Conservation (phyloP, 1,140 invertebrate genomes). For the Micrasema minimum region DNA sequence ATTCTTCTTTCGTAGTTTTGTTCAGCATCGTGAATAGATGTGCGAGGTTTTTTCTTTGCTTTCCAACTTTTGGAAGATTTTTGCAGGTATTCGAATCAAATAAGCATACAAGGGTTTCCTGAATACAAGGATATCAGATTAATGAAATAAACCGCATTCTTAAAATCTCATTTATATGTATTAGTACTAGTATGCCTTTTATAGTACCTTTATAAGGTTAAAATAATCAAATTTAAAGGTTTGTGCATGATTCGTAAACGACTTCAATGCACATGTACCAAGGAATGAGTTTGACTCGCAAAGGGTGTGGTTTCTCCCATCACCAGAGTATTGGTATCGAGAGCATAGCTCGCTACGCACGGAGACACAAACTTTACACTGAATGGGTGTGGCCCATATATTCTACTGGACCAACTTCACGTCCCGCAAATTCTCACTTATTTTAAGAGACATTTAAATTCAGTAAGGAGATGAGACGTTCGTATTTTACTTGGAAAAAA, state of each 20-base stretch:
- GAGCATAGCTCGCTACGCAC: conserved; percentile 24
- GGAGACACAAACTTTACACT: conserved; percentile 36
- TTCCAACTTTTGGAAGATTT: too few species aligned
- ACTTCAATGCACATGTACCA: conserved; percentile 23
- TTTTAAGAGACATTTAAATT: too few species aligned
- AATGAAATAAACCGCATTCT: too few species aligned
- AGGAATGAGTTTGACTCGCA: conserved; percentile 26
- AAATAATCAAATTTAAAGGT: neutral
- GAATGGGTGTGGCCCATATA: conserved; percentile 44
- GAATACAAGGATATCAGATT: too few species aligned
- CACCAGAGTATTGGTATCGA: conserved; percentile 12
- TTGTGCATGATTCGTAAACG: neutral
- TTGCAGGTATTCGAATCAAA: too few species aligned
- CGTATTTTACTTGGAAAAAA: too few species aligned
- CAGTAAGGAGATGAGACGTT: too few species aligned
- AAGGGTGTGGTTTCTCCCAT: conserved; percentile 22
- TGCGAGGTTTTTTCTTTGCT: too few species aligned
- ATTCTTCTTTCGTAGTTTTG: too few species aligned
- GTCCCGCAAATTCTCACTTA: neutral
- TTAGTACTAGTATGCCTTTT: too few species aligned
- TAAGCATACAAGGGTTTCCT: too few species aligned
- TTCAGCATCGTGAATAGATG: too few species aligned
- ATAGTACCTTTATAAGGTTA: neutral
- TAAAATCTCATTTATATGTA: conserved; percentile 1
- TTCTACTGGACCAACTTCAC: conserved; percentile 28